A percentile compares a stretch with the other conserved stretches of the same genome.
Conservation (phyloP, 2,113 vertebrate species). For the Nothoprocta perdicaria region DNA sequence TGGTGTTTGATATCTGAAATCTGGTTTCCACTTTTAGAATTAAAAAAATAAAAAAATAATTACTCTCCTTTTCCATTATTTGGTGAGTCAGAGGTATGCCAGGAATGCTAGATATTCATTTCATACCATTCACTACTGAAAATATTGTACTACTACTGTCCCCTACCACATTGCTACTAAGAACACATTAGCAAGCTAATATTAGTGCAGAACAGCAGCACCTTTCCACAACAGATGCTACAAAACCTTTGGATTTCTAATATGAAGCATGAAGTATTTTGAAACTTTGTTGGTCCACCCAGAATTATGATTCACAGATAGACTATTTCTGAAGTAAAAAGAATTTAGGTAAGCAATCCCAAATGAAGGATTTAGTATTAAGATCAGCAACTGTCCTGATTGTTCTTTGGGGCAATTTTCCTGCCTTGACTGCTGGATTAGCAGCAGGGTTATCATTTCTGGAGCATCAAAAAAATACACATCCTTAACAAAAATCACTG, state of each 20-base stretch:
- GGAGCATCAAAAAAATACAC: neutral
- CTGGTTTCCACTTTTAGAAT: conserved; percentile 45
- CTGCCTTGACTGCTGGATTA: neutral
- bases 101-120: conserved; percentile 22
- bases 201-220: neutral
- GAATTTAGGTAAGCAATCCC: neutral
- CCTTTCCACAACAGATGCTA: neutral
- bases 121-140: conserved; percentile 6
- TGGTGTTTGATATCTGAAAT: conserved; percentile 9
- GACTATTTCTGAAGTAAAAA: neutral
- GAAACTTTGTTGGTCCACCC: neutral
- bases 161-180: neutral
- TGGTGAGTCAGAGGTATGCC: conserved; percentile 2
- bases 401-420: neutral
- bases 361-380: neutral
- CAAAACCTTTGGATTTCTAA: neutral
- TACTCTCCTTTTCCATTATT: conserved; percentile 12
- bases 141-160: neutral
- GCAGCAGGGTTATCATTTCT: neutral
- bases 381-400: neutral
- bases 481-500: neutral
- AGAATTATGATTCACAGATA: neutral
- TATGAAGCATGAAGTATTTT: neutral
- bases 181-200: neutral
- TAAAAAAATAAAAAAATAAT: neutral